These are phyloP conservation scores for Tauraco erythrolophus DNA, from an alignment of 2,113 vertebrate species.

Conservation along the genomic window DNA sequence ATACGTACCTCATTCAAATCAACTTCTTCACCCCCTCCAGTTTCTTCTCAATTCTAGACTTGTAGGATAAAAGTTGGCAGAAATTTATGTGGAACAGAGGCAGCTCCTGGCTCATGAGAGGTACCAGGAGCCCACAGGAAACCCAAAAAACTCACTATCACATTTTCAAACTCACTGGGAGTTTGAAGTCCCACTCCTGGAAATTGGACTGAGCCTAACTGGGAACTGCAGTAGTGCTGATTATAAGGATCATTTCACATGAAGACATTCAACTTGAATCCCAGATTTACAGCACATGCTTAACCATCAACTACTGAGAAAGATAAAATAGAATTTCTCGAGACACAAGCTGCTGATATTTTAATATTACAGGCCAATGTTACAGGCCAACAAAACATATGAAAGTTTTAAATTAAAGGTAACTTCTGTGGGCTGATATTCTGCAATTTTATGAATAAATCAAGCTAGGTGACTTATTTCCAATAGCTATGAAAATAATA, in stretches of 20 bases:
- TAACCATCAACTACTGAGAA: neutral
- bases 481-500: conserved; percentile 25
- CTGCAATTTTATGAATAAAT: neutral
- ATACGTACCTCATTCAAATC: neutral
- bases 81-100: neutral
- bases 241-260: neutral
- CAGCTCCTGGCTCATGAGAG: neutral
- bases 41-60: neutral
- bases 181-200: neutral
- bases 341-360: neutral
- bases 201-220: neutral
- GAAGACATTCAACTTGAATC: neutral
- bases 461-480: conserved; percentile 36
- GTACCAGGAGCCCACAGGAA: neutral
- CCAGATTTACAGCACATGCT: neutral
- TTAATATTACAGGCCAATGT: neutral
- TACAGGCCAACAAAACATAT: neutral
- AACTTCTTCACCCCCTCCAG: neutral
- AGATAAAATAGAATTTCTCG: neutral
- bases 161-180: rapidly evolving
- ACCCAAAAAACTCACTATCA: neutral
- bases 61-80: neutral
- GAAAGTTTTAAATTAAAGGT: conserved; percentile 19
- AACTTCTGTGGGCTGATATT: neutral
- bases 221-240: neutral